phyloP scores from a whole-genome alignment of 2,797 vertebrate genomes.

The Psittacula echo region DNA sequence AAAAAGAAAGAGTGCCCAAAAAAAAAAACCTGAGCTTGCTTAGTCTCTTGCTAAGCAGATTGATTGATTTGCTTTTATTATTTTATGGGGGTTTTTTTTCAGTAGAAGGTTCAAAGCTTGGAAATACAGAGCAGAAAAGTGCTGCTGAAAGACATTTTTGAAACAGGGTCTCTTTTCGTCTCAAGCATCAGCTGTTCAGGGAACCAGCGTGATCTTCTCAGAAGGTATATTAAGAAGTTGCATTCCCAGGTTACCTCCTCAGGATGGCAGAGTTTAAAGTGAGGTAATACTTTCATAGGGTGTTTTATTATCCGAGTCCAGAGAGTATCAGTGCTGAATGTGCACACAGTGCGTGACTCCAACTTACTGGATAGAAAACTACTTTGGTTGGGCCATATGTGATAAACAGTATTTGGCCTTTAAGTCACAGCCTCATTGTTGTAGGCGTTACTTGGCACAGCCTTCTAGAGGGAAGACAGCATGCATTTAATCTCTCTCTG shows the following conservation, averaged over 20 bases:
- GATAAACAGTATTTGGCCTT: not conserved
- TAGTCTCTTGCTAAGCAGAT: not conserved
- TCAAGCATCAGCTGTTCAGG: not conserved
- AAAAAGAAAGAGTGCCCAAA: not conserved
- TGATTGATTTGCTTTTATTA: not conserved
- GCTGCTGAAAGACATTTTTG: not conserved
- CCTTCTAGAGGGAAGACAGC: not conserved
- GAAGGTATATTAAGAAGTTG: not conserved
- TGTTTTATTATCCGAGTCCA: not conserved
- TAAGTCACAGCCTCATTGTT: not conserved
- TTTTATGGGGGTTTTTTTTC: not conserved
- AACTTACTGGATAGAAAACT: not conserved
- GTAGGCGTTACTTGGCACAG: not conserved
- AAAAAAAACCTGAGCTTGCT: not conserved
- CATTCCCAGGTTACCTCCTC: not conserved
- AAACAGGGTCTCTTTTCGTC: not conserved
- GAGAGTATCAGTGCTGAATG: rapidly evolving
- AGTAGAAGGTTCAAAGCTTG: not conserved
- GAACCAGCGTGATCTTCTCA: not conserved
- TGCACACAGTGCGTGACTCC: not conserved
- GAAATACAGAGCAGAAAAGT: not conserved
- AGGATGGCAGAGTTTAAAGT: not conserved
- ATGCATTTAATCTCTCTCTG: not conserved
- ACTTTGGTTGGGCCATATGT: not conserved
- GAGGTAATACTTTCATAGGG: not conserved